Conservation (phyloP, 2,888 invertebrate species). For the Drosophila siamana region DNA sequence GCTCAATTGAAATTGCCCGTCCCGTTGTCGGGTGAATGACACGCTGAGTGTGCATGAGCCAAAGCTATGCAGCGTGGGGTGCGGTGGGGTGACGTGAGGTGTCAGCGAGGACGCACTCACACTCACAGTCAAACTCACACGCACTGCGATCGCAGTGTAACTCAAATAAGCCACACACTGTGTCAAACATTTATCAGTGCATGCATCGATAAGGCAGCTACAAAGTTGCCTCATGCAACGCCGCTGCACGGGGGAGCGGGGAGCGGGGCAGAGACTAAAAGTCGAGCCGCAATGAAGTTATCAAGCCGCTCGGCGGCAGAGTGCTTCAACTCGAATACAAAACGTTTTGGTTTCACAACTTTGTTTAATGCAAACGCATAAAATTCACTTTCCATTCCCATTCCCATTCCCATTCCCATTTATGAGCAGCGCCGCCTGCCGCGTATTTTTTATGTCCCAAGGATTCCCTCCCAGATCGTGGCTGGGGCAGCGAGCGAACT, state of each 20-base stretch:
- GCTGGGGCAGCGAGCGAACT: not conserved
- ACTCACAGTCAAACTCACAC: no score
- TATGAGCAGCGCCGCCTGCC: constrained; percentile 59
- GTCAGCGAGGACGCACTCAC: constrained; percentile 30
- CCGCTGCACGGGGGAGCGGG: not conserved
- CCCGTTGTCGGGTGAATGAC: constrained; percentile 56
- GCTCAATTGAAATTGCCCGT: constrained; percentile 55
- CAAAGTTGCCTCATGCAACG: constrained; percentile 65
- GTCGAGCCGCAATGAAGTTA: constrained; percentile 62
- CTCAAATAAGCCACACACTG: constrained; percentile 71
- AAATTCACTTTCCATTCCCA: constrained; percentile 70
- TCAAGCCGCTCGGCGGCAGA: constrained; percentile 49
- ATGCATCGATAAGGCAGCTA: constrained; percentile 69
- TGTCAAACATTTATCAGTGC: constrained; percentile 77
- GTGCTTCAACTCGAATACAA: constrained; percentile 47
- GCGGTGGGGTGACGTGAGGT: constrained; percentile 4
- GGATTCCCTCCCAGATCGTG: constrained; percentile 1
- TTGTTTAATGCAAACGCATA: constrained; percentile 71
- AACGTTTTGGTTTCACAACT: constrained; percentile 71
- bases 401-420: constrained; percentile 28
- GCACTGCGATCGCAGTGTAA: constrained; percentile 31
- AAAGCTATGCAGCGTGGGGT: not conserved
- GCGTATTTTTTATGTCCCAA: constrained; percentile 54
- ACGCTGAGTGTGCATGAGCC: constrained; percentile 43
- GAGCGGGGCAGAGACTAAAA: constrained; percentile 19